Conservation (phyloP, 35 echinoderm and acorn worm genomes). For the Eucidaris tribuloides region DNA sequence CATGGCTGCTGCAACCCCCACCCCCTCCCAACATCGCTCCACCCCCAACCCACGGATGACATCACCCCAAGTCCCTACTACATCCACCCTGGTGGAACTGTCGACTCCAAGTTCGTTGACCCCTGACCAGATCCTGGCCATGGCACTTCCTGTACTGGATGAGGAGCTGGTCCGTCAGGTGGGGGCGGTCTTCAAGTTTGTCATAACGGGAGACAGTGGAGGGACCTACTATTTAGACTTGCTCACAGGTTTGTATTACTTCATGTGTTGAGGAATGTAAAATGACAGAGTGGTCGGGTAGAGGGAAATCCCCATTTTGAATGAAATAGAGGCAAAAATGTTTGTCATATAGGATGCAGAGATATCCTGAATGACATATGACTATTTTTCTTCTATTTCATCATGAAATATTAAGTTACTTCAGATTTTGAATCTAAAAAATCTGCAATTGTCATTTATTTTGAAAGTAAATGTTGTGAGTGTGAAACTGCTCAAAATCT, state of each 20-base stretch:
- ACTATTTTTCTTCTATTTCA: background rate
- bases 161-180: constrained; percentile 47
- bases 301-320: background rate
- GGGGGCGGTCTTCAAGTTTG: constrained; percentile 61
- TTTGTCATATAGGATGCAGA: no score
- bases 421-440: no score
- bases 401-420: background rate
- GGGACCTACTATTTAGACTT: constrained; percentile 53
- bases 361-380: no score
- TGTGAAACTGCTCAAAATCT: no score
- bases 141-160: constrained; percentile 32
- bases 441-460: no score
- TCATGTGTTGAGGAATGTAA: background rate
- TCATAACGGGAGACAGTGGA: constrained; percentile 40
- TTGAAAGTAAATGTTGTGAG: no score
- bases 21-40: background rate
- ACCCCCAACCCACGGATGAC: background rate
- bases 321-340: no score
- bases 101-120: background rate
- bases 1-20: background rate
- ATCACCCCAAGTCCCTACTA: background rate
- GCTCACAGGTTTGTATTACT: constrained; percentile 5
- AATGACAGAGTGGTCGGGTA: background rate
- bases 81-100: background rate
- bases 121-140: constrained; percentile 28